Conservation (phyloP, 2,888 invertebrate genomes). For the Mythimna ferrago region DNA sequence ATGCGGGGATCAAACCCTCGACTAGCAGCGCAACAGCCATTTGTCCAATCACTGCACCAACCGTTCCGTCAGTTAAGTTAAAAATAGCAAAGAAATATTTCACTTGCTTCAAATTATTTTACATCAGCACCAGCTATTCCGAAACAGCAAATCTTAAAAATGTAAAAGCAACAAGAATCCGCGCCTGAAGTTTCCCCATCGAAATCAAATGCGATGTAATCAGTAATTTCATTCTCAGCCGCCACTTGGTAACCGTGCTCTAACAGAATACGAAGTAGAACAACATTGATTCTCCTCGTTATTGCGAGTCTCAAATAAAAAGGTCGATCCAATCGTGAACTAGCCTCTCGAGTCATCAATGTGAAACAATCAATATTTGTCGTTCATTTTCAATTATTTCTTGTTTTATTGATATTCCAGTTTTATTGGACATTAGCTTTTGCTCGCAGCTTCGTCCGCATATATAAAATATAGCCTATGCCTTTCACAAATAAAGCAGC, state of each 20-base stretch:
- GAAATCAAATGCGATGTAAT: slow-evolving; percentile 57
- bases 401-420: slow-evolving; percentile 13
- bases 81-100: no score
- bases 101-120: not conserved
- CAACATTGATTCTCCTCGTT: slow-evolving; percentile 79
- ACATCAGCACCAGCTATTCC: not conserved
- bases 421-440: not conserved
- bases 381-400: slow-evolving; percentile 32
- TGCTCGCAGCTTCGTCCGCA: no score
- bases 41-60: no score
- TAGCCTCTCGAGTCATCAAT: slow-evolving; percentile 55
- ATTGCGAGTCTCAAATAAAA: slow-evolving; percentile 71
- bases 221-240: slow-evolving; percentile 74
- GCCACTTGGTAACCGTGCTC: slow-evolving; percentile 69
- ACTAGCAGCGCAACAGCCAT: no score
- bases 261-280: slow-evolving; percentile 76
- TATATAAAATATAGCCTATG: no score
- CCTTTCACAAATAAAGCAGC: no score
- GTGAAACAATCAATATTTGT: slow-evolving; percentile 45
- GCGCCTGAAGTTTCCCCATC: slow-evolving; percentile 21
- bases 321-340: slow-evolving; percentile 51
- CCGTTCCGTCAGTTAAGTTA: no score
- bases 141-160: not conserved
- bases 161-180: slow-evolving; percentile 13
- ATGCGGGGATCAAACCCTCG: no score